Conservation (phyloP, 1,140 invertebrate genomes). For the Euura lappo region DNA sequence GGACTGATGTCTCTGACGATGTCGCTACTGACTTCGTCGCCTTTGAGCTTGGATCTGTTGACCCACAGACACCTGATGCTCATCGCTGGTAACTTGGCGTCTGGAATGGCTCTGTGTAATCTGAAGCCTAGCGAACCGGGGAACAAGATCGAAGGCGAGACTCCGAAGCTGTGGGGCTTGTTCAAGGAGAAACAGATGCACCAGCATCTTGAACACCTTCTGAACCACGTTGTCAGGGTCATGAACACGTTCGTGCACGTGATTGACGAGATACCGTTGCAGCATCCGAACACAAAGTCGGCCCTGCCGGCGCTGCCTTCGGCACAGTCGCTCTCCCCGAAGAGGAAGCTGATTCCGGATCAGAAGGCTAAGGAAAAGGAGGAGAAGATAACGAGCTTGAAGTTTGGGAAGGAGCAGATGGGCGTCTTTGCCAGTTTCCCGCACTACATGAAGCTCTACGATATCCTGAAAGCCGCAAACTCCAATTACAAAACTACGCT, state of each 20-base stretch:
- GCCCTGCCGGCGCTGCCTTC: conserved; percentile 63
- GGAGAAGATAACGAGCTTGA: conserved; percentile 37
- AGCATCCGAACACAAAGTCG: conserved; percentile 50
- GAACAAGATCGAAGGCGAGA: conserved; percentile 25
- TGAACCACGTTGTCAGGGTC: conserved; percentile 72
- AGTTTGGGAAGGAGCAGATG: conserved; percentile 47
- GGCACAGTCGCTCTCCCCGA: conserved; percentile 62
- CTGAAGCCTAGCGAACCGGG: conserved; percentile 36
- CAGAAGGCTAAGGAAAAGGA: conserved; percentile 43
- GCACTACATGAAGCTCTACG: conserved; percentile 81
- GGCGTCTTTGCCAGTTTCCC: conserved; percentile 72
- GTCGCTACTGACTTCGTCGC: conserved; percentile 64
- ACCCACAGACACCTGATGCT: conserved; percentile 68
- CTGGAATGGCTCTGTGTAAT: conserved; percentile 60
- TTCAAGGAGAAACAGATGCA: conserved; percentile 60
- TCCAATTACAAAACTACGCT: conserved; percentile 83
- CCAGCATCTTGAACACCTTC: conserved; percentile 65
- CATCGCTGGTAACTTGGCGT: conserved; percentile 70
- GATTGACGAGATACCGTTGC: conserved; percentile 69
- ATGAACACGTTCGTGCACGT: conserved; percentile 79
- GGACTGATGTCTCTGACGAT: conserved; percentile 59
- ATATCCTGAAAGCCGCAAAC: conserved; percentile 76
- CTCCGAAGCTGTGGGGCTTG: conserved; percentile 61
- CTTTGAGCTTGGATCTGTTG: conserved; percentile 68
- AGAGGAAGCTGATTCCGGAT: conserved; percentile 55